Evolutionary conservation across 2,888 invertebrate species (phyloP).

Genomic region (Lepas anatifera): DNA sequence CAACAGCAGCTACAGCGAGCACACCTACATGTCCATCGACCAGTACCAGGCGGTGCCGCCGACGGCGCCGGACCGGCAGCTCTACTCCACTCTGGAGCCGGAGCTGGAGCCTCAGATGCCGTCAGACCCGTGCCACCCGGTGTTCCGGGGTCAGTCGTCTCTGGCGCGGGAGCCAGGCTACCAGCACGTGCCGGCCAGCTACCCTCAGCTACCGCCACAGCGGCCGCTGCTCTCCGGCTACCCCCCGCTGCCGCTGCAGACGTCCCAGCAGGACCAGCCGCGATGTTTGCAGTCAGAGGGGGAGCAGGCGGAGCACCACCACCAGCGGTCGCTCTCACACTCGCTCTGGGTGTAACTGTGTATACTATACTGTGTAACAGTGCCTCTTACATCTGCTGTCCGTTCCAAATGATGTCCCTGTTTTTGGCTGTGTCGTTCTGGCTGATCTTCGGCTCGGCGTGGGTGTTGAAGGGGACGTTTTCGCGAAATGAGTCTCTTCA

Average conservation of each 20-base stretch:
- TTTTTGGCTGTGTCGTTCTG: neutral
- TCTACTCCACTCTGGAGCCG: constrained; percentile 5
- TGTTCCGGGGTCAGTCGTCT: too few species aligned
- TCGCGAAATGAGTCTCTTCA: neutral
- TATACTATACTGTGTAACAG: neutral
- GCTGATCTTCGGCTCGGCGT: neutral
- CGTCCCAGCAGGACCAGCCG: neutral
- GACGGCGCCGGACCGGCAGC: neutral
- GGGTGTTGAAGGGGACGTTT: neutral
- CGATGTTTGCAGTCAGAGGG: neutral
- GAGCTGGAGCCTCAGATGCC: constrained; percentile 3
- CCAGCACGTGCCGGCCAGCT: too few species aligned
- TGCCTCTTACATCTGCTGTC: neutral
- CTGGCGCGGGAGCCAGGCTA: too few species aligned
- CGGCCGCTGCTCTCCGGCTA: too few species aligned
- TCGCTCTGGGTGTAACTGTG: constrained; percentile 8
- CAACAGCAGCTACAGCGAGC: constrained; percentile 19
- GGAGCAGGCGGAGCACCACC: neutral
- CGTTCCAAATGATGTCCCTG: neutral
- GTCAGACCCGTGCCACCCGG: neutral
- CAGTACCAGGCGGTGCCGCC: neutral
- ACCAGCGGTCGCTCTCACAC: neutral
- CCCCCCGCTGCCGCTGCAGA: too few species aligned
- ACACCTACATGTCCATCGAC: constrained; percentile 25
- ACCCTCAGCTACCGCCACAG: too few species aligned